phyloP scores from a whole-genome alignment of 2,888 invertebrate genomes.

The Aromia moschata region DNA sequence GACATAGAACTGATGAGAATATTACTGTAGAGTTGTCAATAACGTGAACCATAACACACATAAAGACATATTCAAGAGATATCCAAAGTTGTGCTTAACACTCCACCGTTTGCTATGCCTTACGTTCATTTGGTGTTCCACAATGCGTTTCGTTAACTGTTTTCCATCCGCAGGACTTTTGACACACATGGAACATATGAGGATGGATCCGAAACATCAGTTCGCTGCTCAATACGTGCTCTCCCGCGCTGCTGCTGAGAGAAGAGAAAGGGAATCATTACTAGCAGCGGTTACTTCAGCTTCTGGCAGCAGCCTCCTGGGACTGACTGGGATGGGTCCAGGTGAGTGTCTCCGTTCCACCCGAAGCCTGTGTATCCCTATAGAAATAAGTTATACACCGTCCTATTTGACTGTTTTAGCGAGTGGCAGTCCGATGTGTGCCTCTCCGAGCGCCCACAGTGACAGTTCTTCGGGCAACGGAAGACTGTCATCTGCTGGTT shows the following conservation, averaged over 20 bases:
- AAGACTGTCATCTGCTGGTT: slow-evolving; percentile 80
- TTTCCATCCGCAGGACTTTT: slow-evolving; percentile 74
- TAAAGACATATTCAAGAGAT: not conserved
- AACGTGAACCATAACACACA: slow-evolving; percentile 2
- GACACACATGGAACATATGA: slow-evolving; percentile 96
- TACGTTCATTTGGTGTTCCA: slow-evolving; percentile 17
- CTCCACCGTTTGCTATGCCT: slow-evolving; percentile 23
- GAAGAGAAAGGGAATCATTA: slow-evolving; percentile 82
- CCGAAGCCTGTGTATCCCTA: too few species aligned
- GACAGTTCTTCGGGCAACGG: slow-evolving; percentile 87
- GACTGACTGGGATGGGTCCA: slow-evolving; percentile 62
- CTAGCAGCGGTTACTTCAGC: slow-evolving; percentile 71
- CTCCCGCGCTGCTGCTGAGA: slow-evolving; percentile 88
- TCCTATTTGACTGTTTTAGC: slow-evolving; percentile 45
- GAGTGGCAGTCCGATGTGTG: slow-evolving; percentile 74
- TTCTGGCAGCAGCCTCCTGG: slow-evolving; percentile 72
- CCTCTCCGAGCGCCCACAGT: slow-evolving; percentile 86
- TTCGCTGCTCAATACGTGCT: slow-evolving; percentile 94
- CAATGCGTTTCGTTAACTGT: not conserved
- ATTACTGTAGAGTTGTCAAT: slow-evolving; percentile 34
- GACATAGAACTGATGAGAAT: slow-evolving; percentile 50
- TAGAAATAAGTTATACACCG: not conserved
- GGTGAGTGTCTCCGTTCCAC: slow-evolving; percentile 47
- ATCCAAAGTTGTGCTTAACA: slow-evolving; percentile 25
- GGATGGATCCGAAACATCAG: slow-evolving; percentile 96